These are phyloP conservation scores for Alectoris magna DNA, from an alignment of 2,797 vertebrate genomes.

Conservation along the genomic window DNA sequence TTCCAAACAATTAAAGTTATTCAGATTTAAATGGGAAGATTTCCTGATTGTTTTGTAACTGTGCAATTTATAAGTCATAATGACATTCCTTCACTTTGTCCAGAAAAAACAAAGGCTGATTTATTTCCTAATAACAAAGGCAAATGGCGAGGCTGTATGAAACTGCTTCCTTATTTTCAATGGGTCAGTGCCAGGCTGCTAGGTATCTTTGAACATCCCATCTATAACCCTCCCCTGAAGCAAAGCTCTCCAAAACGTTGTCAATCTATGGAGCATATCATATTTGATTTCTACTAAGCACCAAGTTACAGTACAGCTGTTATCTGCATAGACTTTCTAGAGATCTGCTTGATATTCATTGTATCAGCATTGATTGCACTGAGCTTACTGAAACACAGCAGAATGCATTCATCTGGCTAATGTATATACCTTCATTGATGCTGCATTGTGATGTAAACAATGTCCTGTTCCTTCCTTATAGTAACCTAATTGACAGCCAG, in stretches of 20 bases:
- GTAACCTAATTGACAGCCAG: slow-evolving; percentile 62
- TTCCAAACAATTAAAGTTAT: slow-evolving; percentile 77
- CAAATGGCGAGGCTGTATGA: slow-evolving; percentile 73
- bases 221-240: neutral
- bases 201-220: slow-evolving; percentile 47
- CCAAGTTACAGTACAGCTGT: neutral
- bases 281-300: neutral
- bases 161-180: slow-evolving; percentile 73
- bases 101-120: slow-evolving; percentile 82
- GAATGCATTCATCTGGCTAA: slow-evolving; percentile 64
- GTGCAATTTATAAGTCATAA: slow-evolving; percentile 82
- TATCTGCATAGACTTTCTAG: neutral
- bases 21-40: slow-evolving; percentile 80
- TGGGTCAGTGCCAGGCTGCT: slow-evolving; percentile 70
- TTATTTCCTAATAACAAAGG: slow-evolving; percentile 82
- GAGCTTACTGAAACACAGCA: slow-evolving; percentile 13
- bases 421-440: slow-evolving; percentile 67
- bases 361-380: neutral
- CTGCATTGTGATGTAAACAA: slow-evolving; percentile 59
- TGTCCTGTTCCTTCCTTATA: slow-evolving; percentile 47
- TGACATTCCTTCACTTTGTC: slow-evolving; percentile 79
- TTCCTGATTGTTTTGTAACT: slow-evolving; percentile 79
- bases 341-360: slow-evolving; percentile 66
- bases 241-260: neutral
- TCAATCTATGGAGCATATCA: neutral